Evolutionary conservation across 2,797 vertebrate genomes (phyloP), one percentile per base, ranked within the genome.

Genomic region (Sebastiscus albofasciatus): DNA sequence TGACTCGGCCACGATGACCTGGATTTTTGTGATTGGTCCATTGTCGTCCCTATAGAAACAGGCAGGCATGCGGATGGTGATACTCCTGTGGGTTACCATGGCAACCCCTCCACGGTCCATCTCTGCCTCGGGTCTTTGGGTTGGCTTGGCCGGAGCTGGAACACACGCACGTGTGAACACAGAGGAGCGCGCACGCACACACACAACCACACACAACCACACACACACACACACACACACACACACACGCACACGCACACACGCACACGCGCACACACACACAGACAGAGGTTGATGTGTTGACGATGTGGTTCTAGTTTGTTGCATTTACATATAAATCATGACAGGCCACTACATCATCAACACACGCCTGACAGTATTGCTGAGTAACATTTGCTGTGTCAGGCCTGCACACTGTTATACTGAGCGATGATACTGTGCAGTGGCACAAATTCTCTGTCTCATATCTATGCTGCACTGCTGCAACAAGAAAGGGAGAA

Each of bases 11-110:
- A 98, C 97, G 88, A 99, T 97, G 94, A 99, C 96, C 95, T 99
- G 99, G 61, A 99, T 96, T 93, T 94, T 98, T 92, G 93, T 93
- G 80, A 99, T 98, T 82, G 98, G 98, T 34, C 99, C 99, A n/a
- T 99, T 97, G 87, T 97, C 94, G 67, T 99, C 98, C 91, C 90
- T 98, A 92, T 98, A 99, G 93, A 97, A 99, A 94, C 99, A 99
- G 88, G 96, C 82, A 22, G 99, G 99, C 97, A 97, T 97, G 93
- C 87, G 95, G 92, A 99, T 97, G 4, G 96, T 96, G 92, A 99
- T 97, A 84, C 97, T 99, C 83, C 96, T 98, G 77, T 95, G 93
- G 81, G 98, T 99, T 88, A 97, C 96, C 3, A 98, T 96, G 72
- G 97, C 77, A 55, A 95, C 96, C 84, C 97, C 97, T 78, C 88